Percentiles rank a stretch among this genome's conserved stretches.
These are phyloP conservation scores for Turritopsis dohrnii DNA, from an alignment of 30 jellyfish, hydroid and myxozoan genomes.

Conservation along the genomic window DNA sequence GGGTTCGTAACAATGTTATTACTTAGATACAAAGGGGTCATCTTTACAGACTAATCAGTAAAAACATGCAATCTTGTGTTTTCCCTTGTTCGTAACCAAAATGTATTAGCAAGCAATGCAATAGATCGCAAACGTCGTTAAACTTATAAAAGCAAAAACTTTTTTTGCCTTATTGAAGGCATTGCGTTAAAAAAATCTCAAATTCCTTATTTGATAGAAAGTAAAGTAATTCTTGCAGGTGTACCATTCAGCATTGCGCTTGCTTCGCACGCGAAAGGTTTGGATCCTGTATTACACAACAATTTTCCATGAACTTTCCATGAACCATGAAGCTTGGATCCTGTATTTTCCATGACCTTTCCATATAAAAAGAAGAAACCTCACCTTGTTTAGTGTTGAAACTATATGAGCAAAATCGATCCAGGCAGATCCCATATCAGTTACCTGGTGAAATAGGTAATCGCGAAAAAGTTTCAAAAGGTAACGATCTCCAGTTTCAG, in stretches of 20 bases:
- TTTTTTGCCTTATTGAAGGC: no score
- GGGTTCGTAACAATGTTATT: no score
- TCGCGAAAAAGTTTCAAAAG: conserved; percentile 77
- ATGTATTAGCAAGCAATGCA: background rate
- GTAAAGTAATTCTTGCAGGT: no score
- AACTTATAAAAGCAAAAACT: no score
- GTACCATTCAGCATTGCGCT: no score
- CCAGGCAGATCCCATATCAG: conserved; percentile 84
- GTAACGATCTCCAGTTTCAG: conserved; percentile 94
- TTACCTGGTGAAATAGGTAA: conserved; percentile 85
- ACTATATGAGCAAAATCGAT: conserved; percentile 85
- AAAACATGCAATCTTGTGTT: background rate
- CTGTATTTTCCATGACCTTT: no score
- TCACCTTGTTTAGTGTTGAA: conserved; percentile 75
- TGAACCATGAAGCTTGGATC: background rate
- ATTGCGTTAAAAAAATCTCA: no score
- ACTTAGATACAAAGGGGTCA: background rate
- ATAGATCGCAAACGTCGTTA: no score
- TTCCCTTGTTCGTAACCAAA: background rate
- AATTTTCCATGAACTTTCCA: background rate
- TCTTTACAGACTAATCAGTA: background rate
- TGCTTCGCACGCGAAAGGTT: no score
- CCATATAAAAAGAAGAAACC: no score
- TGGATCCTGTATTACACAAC: no score
- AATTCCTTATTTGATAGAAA: no score